A percentile compares a stretch with the other conserved stretches of the same genome.
These are phyloP conservation scores for Rynchops niger DNA, from an alignment of 2,113 vertebrate species.

Conservation along the genomic window DNA sequence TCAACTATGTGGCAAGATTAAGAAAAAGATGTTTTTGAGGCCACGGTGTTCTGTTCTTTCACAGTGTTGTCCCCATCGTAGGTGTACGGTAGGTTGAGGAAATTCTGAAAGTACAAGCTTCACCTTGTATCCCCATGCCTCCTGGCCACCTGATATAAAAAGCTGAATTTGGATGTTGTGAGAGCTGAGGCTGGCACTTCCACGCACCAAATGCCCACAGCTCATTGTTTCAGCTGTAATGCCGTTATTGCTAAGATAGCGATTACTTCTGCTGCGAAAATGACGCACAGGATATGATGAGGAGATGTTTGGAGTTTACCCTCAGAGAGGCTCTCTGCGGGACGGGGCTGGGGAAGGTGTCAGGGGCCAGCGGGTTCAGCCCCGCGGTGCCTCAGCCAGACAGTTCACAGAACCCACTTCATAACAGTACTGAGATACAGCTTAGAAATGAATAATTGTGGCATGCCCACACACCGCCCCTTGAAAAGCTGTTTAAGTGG, in stretches of 20 bases:
- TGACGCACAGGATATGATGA: fast-evolving
- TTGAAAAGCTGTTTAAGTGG: not conserved
- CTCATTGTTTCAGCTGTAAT: not conserved
- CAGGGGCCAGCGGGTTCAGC: fast-evolving
- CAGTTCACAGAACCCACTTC: not conserved
- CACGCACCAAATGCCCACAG: not conserved
- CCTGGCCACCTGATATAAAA: not conserved
- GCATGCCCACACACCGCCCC: not conserved
- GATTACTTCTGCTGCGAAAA: not conserved
- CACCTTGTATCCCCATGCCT: not conserved
- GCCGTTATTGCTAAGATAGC: not conserved
- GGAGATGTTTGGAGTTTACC: not conserved
- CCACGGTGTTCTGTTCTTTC: not conserved
- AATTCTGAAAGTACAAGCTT: not conserved
- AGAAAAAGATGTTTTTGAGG: not conserved
- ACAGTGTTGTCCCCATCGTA: fast-evolving
- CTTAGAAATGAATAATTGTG: not conserved
- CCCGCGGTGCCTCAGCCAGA: not conserved
- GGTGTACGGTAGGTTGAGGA: fast-evolving
- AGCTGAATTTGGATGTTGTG: not conserved
- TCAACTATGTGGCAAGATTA: not conserved
- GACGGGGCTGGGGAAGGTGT: not conserved
- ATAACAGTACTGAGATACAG: not conserved
- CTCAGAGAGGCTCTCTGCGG: not conserved
- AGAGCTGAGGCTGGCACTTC: not conserved